Evolutionary conservation across 2,113 vertebrate species (phyloP).

Genomic region (Hucho hucho): DNA sequence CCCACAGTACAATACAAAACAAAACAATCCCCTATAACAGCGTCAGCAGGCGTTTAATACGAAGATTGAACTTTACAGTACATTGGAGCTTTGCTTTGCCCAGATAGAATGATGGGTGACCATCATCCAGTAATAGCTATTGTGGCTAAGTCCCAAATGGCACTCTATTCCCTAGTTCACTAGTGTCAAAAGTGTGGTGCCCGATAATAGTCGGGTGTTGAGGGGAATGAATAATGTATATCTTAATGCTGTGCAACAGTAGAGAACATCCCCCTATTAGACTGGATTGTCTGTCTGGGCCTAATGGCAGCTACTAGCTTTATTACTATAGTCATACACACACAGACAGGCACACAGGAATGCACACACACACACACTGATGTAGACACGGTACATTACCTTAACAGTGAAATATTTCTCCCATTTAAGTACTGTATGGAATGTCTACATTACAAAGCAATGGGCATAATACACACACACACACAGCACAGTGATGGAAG

Average conservation of each 20-base stretch:
- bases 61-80: conserved; percentile 24
- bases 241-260: conserved; percentile 47
- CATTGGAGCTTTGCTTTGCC: neutral
- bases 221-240: conserved; percentile 70
- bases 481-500: neutral
- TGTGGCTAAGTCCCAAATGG: too few species aligned
- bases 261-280: conserved; percentile 53
- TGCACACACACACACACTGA: neutral
- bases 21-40: neutral
- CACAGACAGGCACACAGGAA: neutral
- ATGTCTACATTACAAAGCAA: too few species aligned
- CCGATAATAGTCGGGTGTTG: conserved; percentile 55
- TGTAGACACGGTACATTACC: too few species aligned
- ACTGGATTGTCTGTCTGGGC: conserved; percentile 52
- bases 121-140: conserved; percentile 45
- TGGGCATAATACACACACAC: neutral
- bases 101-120: conserved; percentile 44
- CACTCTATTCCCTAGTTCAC: too few species aligned
- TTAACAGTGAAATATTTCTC: too few species aligned
- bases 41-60: conserved; percentile 18
- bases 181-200: neutral
- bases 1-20: neutral
- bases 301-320: conserved; percentile 42
- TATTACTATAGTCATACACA: conserved; percentile 36
- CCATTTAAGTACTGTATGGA: too few species aligned